Evolutionary conservation across 2,797 vertebrate genomes (phyloP).

Genomic region (Telmatherina bonti): DNA sequence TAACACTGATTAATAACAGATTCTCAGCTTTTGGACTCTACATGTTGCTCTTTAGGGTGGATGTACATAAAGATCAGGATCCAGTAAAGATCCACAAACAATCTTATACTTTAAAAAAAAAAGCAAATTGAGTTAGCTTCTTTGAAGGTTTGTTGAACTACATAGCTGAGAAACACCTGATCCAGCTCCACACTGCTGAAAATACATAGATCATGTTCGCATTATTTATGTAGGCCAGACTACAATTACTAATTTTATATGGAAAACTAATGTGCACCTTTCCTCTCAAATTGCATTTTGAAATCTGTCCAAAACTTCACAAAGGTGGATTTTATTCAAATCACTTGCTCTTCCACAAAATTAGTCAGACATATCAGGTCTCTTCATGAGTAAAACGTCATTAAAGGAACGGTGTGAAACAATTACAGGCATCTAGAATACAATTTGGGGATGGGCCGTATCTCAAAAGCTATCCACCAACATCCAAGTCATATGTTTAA

Average conservation of each 20-base stretch:
- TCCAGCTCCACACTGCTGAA: too few relatives aligned
- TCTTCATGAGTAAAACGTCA: neutral
- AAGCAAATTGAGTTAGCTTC: neutral
- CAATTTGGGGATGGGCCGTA: neutral
- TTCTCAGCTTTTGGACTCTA: neutral
- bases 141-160: neutral
- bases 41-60: neutral
- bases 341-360: neutral
- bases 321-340: neutral
- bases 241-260: neutral
- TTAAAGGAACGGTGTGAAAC: neutral
- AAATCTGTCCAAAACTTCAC: neutral
- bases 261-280: neutral
- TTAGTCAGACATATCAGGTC: too few relatives aligned
- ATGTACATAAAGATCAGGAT: neutral
- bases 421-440: neutral
- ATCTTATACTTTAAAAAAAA: neutral
- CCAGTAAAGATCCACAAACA: neutral
- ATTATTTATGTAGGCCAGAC: neutral
- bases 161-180: too few relatives aligned
- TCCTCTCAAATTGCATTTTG: neutral
- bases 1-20: neutral
- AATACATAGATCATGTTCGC: neutral
- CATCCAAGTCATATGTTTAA: neutral
- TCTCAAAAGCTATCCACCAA: neutral